Conservation (phyloP, 2,797 vertebrate species). For the Prionace glauca region DNA sequence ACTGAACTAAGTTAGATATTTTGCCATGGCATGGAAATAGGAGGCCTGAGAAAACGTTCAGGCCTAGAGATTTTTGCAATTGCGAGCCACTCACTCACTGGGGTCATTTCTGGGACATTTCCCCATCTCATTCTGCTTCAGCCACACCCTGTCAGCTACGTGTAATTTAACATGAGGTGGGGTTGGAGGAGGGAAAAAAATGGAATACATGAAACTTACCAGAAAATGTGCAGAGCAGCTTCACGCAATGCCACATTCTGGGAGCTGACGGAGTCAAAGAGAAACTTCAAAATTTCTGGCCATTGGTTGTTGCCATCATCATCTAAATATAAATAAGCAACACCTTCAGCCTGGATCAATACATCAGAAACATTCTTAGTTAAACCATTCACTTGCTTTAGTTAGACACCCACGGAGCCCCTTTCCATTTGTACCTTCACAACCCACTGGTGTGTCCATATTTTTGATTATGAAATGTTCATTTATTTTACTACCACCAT, state of each 20-base stretch:
- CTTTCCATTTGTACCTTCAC: not conserved
- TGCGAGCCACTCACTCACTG: not conserved
- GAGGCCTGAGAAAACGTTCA: not conserved
- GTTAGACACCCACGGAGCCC: not conserved
- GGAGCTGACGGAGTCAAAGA: constrained; percentile 94
- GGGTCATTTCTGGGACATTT: not conserved
- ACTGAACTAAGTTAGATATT: not conserved
- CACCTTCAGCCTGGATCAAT: not conserved
- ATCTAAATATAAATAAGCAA: constrained; percentile 57
- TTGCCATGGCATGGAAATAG: not conserved
- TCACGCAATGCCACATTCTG: constrained; percentile 80
- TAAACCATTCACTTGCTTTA: not conserved
- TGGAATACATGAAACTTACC: constrained; percentile 57
- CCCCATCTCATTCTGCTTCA: not conserved
- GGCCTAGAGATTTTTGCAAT: not conserved
- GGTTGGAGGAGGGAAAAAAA: not conserved
- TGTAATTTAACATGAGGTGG: constrained; percentile 31
- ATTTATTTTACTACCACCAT: not conserved
- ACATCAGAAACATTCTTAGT: not conserved
- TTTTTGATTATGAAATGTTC: not conserved
- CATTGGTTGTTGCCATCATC: constrained; percentile 96
- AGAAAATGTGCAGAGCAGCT: constrained; percentile 94
- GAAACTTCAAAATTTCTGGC: constrained; percentile 93
- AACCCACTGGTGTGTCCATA: not conserved
- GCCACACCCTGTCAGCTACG: not conserved